Percentiles rank a stretch among this genome's conserved stretches.
Conservation (phyloP, 53 echinoderm and acorn worm genomes). For the Astropecten irregularis region DNA sequence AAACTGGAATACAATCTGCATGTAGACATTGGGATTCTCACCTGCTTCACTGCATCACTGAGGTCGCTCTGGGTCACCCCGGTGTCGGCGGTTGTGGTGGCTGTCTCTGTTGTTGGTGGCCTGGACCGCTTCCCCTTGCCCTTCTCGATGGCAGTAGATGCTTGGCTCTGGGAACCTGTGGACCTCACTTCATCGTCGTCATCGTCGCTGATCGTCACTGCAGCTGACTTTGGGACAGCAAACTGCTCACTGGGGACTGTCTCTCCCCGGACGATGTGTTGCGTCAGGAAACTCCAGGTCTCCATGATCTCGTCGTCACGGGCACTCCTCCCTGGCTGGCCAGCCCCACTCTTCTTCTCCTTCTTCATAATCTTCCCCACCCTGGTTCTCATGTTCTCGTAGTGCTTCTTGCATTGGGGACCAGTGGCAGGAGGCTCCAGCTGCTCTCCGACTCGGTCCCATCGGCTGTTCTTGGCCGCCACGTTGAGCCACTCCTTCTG, state of each 20-base stretch:
- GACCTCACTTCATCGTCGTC: conserved; percentile 30
- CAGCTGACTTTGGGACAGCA: too few species aligned
- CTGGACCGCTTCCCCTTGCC: conserved; percentile 48
- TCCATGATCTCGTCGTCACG: conserved; percentile 46
- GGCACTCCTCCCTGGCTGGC: conserved; percentile 59
- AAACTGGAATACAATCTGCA: conserved; percentile 42
- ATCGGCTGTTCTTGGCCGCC: conserved; percentile 43
- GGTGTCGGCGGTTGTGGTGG: conserved; percentile 53
- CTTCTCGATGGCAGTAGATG: conserved; percentile 41
- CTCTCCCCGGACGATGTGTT: too few species aligned
- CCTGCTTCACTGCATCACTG: conserved; percentile 49
- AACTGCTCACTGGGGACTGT: too few species aligned
- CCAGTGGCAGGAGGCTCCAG: too few species aligned
- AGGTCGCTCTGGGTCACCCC: conserved; percentile 50
- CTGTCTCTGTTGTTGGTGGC: conserved; percentile 52
- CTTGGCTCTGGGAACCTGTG: conserved; percentile 50
- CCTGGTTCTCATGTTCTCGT: too few species aligned
- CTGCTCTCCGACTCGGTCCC: conserved; percentile 30
- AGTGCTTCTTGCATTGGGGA: too few species aligned
- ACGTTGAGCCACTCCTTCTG: conserved; percentile 32
- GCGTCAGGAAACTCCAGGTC: too few species aligned
- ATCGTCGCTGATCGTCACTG: too few species aligned
- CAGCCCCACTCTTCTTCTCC: conserved; percentile 47
- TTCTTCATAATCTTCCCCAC: too few species aligned
- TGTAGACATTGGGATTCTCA: conserved; percentile 54